Conservation (phyloP, 2,888 invertebrate species). For the Rhaphigaster nebulosa region DNA sequence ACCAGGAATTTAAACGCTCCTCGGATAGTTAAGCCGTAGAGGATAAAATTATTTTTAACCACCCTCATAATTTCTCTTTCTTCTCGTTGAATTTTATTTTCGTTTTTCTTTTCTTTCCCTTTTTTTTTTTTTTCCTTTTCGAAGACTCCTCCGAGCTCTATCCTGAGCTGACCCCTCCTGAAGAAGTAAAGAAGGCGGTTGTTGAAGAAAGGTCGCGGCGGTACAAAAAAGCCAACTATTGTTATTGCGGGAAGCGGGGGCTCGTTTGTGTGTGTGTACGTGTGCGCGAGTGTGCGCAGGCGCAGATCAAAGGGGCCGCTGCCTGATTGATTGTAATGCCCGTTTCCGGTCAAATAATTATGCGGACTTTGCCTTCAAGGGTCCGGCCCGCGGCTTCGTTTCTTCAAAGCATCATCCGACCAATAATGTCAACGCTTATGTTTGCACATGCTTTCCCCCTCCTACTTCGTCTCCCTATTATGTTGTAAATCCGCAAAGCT, state of each 20-base stretch:
- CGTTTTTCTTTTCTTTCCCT: not conserved
- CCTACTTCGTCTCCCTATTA: not conserved
- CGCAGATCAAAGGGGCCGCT: conserved; percentile 40
- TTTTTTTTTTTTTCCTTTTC: not conserved
- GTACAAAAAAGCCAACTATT: conserved; percentile 26
- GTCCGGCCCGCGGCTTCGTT: not conserved
- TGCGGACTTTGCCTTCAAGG: not conserved
- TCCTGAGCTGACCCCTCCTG: not conserved
- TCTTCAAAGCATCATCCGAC: conserved; percentile 38
- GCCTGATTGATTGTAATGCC: conserved; percentile 47
- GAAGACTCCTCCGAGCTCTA: not conserved
- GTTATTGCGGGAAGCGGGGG: not conserved
- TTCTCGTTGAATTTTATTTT: conserved; percentile 10
- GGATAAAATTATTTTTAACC: conserved; percentile 43
- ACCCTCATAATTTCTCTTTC: conserved; percentile 38
- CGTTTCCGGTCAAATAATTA: conserved; percentile 43
- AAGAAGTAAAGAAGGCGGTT: conserved; percentile 34
- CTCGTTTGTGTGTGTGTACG: not conserved
- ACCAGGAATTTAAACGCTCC: not conserved
- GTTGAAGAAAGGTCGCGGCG: conserved; percentile 41
- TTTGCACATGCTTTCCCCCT: conserved; percentile 19
- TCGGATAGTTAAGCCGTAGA: not conserved
- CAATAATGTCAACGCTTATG: conserved; percentile 44
- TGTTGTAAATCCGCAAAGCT: conserved; percentile 22
- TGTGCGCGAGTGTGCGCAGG: not conserved